phyloP scores from a whole-genome alignment of 2,888 invertebrate species.

The Rhagium mordax region DNA sequence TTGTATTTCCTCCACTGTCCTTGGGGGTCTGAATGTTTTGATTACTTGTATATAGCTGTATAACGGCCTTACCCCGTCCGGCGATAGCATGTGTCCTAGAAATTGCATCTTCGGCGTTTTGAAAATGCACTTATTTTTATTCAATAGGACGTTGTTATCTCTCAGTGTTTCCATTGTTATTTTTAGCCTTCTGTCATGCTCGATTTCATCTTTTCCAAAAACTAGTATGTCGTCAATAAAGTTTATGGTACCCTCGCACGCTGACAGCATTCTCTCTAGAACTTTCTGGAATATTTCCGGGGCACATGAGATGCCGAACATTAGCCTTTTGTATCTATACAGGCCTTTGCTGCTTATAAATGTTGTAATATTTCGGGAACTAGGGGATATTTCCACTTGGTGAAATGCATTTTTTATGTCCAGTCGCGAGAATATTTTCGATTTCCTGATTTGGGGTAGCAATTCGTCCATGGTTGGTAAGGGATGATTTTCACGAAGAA shows the following conservation, averaged over 20 bases:
- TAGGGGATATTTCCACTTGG: conserved; percentile 36
- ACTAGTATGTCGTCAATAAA: conserved; percentile 52
- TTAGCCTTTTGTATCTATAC: conserved; percentile 35
- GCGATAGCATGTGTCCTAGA: no score
- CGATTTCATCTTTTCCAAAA: neutral
- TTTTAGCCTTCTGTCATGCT: conserved; percentile 4
- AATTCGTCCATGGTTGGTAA: conserved; percentile 2
- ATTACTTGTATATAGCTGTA: no score
- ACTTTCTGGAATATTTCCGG: conserved; percentile 19
- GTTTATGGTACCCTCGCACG: no score
- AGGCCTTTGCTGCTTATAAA: conserved; percentile 38
- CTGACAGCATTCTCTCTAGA: conserved; percentile 36
- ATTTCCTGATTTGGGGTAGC: conserved; percentile 51
- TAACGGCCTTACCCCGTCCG: no score
- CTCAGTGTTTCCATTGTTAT: conserved; percentile 33
- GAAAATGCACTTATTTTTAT: no score
- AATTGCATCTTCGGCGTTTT: no score
- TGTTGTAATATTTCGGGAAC: conserved; percentile 38
- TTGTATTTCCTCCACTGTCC: no score
- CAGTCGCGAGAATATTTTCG: conserved; percentile 42
- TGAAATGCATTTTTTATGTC: no score
- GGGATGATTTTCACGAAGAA: neutral
- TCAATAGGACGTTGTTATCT: no score
- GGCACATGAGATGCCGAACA: conserved; percentile 31
- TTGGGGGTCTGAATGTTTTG: no score